Percentiles rank a stretch among this genome's conserved stretches.
Conservation (phyloP, 2,888 invertebrate species). For the Linnaemya vulpina region DNA sequence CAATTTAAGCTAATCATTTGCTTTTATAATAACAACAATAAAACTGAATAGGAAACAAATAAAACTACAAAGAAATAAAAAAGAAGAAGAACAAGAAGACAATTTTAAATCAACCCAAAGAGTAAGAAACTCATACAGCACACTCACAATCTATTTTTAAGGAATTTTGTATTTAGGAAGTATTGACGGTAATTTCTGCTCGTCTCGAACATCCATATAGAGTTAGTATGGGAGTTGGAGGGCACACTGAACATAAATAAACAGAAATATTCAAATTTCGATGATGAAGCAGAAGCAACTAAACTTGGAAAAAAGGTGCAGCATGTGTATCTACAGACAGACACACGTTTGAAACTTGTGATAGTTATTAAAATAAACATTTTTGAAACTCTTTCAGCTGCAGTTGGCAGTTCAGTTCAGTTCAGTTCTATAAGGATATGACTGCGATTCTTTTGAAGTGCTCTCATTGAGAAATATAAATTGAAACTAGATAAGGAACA, state of each 20-base stretch:
- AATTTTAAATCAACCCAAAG: constrained; percentile 37
- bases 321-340: not conserved
- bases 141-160: constrained; percentile 22
- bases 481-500: constrained; percentile 15
- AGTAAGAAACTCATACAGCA: constrained; percentile 9
- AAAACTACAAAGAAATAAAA: constrained; percentile 28
- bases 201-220: constrained; percentile 2
- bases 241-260: constrained; percentile 33
- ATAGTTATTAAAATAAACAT: constrained; percentile 24
- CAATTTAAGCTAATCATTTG: constrained; percentile 82
- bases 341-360: not conserved
- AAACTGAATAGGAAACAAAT: constrained; percentile 40
- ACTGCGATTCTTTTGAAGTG: constrained; percentile 59
- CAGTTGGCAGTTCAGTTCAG: no score
- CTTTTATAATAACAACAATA: constrained; percentile 73
- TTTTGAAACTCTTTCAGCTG: not conserved
- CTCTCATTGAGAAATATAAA: constrained; percentile 26
- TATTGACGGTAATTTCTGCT: constrained; percentile 34
- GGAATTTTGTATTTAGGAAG: constrained; percentile 49
- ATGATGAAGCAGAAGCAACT: constrained; percentile 23
- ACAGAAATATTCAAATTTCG: constrained; percentile 49
- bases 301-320: not conserved
- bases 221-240: not conserved
- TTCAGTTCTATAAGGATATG: constrained; percentile 20
- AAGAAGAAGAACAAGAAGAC: not conserved